A percentile compares a stretch with the other conserved stretches of the same genome.
Conservation (phyloP, 2,888 invertebrate genomes). For the Eupithecia tripunctaria region DNA sequence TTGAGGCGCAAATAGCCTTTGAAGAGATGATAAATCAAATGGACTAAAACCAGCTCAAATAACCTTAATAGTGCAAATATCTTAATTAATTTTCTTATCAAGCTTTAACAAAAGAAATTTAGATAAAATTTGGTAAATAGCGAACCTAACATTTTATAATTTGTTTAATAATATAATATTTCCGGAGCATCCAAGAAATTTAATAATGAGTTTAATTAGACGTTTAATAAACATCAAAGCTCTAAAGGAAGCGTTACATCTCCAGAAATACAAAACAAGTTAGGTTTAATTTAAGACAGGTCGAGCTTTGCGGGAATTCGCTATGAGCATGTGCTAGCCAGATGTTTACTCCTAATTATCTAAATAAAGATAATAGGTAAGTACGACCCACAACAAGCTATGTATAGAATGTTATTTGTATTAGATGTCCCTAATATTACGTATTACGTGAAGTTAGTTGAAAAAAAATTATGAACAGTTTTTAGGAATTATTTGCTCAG, state of each 20-base stretch:
- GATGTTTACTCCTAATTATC: conserved; percentile 43
- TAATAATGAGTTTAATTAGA: conserved; percentile 19
- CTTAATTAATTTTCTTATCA: neutral
- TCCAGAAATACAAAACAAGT: conserved; percentile 41
- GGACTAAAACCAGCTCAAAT: neutral
- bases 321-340: conserved; percentile 38
- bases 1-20: neutral
- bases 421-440: neutral
- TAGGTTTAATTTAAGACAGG: conserved; percentile 37
- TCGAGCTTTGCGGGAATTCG: conserved; percentile 37
- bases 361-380: conserved; percentile 33
- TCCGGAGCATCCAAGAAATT: conserved; percentile 2
- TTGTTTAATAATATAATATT: neutral
- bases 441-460: neutral
- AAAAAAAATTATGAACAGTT: neutral
- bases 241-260: conserved; percentile 38
- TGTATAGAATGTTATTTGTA: conserved; percentile 34
- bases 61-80: neutral
- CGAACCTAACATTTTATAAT: neutral
- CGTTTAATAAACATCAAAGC: conserved; percentile 38
- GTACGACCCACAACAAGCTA: conserved; percentile 16
- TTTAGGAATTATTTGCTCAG: neutral
- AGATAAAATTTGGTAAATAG: too few species aligned
- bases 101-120: neutral
- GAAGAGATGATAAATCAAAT: neutral